Conservation (phyloP, 2,797 vertebrate genomes). For the Alosa sapidissima region DNA sequence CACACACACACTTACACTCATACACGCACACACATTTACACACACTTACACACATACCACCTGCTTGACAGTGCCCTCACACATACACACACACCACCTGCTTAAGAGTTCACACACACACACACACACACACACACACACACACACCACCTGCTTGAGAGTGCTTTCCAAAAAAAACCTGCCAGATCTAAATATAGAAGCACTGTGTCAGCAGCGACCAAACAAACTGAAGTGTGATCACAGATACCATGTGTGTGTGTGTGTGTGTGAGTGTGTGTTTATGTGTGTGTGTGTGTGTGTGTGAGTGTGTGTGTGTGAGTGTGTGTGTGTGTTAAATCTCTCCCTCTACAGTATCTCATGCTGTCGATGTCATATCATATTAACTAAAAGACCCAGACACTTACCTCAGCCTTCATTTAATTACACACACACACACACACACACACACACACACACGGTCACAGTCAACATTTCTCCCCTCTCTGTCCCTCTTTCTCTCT, state of each 20-base stretch:
- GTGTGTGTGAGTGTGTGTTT: conserved; percentile 9
- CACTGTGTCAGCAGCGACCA: not conserved
- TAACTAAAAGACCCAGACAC: not conserved
- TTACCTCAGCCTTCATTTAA: not conserved
- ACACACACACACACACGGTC: not conserved
- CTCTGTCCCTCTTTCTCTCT: no score
- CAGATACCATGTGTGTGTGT: not conserved
- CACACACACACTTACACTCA: not conserved
- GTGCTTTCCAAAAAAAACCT: conserved; percentile 46
- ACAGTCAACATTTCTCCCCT: not conserved
- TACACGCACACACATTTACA: not conserved
- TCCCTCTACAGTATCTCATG: not conserved
- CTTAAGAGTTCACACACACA: not conserved
- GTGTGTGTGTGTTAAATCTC: not conserved
- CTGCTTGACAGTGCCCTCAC: no score
- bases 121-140: conserved; percentile 25
- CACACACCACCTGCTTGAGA: conserved; percentile 44
- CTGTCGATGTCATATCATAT: not conserved
- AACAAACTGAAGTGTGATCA: not conserved
- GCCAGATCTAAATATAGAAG: conserved; percentile 15
- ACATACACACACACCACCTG: conserved; percentile 3
- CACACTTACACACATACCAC: not conserved
- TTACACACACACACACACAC: not conserved
- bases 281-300: not conserved
- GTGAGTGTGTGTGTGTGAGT: not conserved